These are phyloP conservation scores for Montipora sp. DNA, from an alignment of 64 coral and sea anemone species.

Conservation along the genomic window DNA sequence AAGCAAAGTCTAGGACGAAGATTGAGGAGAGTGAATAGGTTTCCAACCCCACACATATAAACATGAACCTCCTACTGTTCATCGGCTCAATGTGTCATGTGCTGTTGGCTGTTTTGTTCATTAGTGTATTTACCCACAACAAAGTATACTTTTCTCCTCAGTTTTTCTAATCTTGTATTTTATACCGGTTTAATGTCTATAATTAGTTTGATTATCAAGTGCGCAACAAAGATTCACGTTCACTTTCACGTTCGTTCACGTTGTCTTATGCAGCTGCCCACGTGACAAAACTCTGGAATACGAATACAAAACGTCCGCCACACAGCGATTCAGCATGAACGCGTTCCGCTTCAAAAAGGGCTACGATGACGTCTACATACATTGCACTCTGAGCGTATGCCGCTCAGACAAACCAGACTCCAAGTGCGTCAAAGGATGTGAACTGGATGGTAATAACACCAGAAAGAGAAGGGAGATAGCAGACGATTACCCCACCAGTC, in stretches of 20 bases:
- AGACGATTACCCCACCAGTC: not conserved
- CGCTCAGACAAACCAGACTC: constrained; percentile 1
- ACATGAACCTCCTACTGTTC: too few species aligned
- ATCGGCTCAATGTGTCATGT: too few species aligned
- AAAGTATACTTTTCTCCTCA: too few species aligned
- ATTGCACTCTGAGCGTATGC: constrained; percentile 23
- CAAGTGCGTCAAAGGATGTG: constrained; percentile 12
- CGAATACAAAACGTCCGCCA: constrained; percentile 8
- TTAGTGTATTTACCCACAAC: too few species aligned
- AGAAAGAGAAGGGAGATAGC: not conserved
- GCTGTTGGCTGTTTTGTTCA: too few species aligned
- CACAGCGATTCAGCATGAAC: constrained; percentile 2
- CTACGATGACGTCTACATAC: constrained; percentile 23
- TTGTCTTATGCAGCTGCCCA: not conserved
- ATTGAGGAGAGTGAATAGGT: too few species aligned
- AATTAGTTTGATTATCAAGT: too few species aligned
- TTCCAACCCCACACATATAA: too few species aligned
- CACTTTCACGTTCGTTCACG: not conserved
- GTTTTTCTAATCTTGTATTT: too few species aligned
- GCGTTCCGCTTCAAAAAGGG: constrained; percentile 24
- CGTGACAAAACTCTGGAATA: constrained; percentile 28
- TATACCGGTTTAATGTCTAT: too few species aligned
- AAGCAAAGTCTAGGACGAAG: too few species aligned
- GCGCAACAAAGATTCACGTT: not conserved
- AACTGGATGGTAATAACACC: not conserved